A percentile compares a stretch with the other conserved stretches of the same genome.
phyloP scores from a whole-genome alignment of 2,797 vertebrate species.

The Sebastes vulpes region DNA sequence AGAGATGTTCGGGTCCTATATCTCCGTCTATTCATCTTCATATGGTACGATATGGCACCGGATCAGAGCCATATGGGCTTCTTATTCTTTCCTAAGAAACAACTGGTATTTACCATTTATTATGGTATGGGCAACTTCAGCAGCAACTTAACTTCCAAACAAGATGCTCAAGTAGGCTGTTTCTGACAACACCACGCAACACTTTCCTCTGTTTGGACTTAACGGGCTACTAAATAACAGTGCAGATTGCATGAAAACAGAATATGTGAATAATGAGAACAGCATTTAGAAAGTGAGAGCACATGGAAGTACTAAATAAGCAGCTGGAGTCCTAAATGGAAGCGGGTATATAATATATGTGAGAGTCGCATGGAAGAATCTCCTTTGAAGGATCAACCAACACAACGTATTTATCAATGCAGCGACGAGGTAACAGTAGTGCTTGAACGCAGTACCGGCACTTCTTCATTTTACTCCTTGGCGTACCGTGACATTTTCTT shows the following conservation, averaged over 20 bases:
- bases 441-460: too few relatives aligned
- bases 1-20: conserved; percentile 32
- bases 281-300: conserved; percentile 23
- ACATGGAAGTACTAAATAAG: conserved; percentile 21
- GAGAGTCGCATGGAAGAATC: conserved; percentile 2
- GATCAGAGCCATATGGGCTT: conserved; percentile 31
- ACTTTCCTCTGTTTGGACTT: conserved; percentile 28
- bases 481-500: too few relatives aligned
- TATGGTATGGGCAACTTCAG: conserved; percentile 24
- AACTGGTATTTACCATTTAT: conserved; percentile 37
- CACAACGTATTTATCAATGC: background rate
- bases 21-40: conserved; percentile 10
- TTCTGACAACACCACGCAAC: conserved; percentile 49
- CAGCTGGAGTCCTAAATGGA: conserved; percentile 17
- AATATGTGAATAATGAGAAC: conserved; percentile 25
- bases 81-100: conserved; percentile 19
- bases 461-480: too few relatives aligned
- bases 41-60: conserved; percentile 4
- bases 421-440: background rate
- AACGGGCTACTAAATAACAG: background rate
- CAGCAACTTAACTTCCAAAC: conserved; percentile 43
- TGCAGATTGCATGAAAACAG: conserved; percentile 34
- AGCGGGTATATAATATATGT: conserved; percentile 3
- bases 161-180: conserved; percentile 48
- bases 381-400: background rate